phyloP scores from a whole-genome alignment of 2,113 vertebrate genomes.

The Agelaius tricolor region DNA sequence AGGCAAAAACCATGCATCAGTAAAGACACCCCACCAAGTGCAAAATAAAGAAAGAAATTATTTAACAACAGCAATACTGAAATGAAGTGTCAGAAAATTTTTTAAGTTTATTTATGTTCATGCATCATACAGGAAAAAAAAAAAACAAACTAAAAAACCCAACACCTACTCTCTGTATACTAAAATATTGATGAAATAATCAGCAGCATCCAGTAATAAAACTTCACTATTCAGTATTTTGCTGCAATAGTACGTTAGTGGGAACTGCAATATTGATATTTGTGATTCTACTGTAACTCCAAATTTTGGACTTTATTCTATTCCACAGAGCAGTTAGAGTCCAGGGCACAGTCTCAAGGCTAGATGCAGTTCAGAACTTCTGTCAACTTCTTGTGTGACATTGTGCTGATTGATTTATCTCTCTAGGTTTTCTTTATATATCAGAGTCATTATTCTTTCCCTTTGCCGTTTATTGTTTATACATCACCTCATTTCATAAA shows the following conservation, averaged over 20 bases:
- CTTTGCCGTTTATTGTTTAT: not conserved
- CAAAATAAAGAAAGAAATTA: not conserved
- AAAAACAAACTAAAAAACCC: no score
- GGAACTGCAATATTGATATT: not conserved
- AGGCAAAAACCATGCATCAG: not conserved
- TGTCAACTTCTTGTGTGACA: not conserved
- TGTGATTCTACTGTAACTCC: not conserved
- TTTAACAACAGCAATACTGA: not conserved
- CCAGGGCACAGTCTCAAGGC: not conserved
- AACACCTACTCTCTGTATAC: not conserved
- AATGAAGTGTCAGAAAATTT: not conserved
- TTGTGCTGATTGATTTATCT: not conserved
- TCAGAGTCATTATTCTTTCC: not conserved
- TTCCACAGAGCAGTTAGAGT: not conserved
- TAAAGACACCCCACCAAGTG: not conserved
- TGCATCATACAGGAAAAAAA: not conserved
- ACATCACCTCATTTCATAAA: not conserved
- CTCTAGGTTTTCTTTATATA: not conserved
- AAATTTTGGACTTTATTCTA: not conserved
- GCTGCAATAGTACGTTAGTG: not conserved
- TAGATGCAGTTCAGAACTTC: not conserved
- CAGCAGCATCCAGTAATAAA: not conserved
- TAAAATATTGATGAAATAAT: not conserved
- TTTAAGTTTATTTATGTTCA: not conserved
- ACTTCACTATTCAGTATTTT: not conserved